Percentiles rank a stretch among this genome's conserved stretches.
Evolutionary conservation across 2,797 vertebrate species (phyloP).

Genomic region (Otus scops): DNA sequence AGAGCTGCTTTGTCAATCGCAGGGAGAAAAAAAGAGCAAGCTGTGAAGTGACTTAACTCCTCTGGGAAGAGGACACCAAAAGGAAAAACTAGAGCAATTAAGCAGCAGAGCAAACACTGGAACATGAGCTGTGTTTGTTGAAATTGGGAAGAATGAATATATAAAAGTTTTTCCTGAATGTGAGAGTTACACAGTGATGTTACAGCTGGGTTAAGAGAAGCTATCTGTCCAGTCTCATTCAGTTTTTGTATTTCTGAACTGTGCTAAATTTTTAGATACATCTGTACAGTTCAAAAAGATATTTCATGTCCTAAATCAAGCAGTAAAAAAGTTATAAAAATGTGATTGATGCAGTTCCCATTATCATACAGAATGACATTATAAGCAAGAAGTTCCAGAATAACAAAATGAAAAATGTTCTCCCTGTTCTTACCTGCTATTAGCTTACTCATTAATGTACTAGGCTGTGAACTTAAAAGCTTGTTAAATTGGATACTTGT

Average conservation of each 20-base stretch:
- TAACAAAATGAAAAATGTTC: neutral
- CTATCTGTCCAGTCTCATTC: neutral
- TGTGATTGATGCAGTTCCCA: rapidly evolving
- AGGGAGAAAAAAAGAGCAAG: too few species aligned
- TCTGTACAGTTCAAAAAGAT: neutral
- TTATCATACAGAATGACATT: neutral
- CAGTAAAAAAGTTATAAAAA: neutral
- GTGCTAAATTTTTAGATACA: neutral
- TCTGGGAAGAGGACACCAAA: neutral
- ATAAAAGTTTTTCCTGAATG: neutral
- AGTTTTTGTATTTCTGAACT: neutral
- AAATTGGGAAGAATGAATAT: neutral
- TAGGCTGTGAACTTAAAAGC: neutral
- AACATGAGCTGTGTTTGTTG: neutral
- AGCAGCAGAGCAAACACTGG: neutral
- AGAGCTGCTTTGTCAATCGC: constrained; percentile 20
- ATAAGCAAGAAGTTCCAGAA: neutral
- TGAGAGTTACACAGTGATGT: neutral
- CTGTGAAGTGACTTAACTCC: neutral
- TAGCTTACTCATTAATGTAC: neutral
- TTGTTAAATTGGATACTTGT: neutral
- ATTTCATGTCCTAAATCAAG: neutral
- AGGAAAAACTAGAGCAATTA: neutral
- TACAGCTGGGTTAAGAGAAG: neutral
- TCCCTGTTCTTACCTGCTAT: neutral